These are phyloP conservation scores for Spinibarbus caldwelli DNA, from an alignment of 2,797 vertebrate species.

Conservation along the genomic window DNA sequence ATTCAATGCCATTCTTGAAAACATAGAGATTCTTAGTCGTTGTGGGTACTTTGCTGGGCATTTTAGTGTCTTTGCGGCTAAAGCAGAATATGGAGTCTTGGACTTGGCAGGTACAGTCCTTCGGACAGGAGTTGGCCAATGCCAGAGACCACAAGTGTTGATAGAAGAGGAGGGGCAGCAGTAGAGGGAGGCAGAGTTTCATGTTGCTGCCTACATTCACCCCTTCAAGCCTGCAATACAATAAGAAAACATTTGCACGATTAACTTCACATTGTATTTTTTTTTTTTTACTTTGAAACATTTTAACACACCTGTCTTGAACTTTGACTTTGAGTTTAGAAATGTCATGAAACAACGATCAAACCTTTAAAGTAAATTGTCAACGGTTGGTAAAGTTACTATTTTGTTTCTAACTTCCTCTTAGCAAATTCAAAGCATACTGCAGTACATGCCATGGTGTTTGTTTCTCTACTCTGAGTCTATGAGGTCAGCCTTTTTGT, in stretches of 20 bases:
- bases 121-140: conserved; percentile 78
- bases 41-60: conserved; percentile 81
- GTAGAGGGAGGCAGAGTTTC: conserved; percentile 69
- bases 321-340: neutral
- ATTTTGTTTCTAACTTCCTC: neutral
- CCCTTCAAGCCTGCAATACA: conserved; percentile 69
- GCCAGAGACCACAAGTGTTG: conserved; percentile 65
- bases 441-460: neutral
- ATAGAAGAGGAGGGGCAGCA: conserved; percentile 72
- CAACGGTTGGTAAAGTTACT: neutral
- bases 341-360: neutral
- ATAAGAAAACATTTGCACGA: conserved; percentile 47
- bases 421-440: neutral
- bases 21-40: conserved; percentile 82
- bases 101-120: conserved; percentile 83
- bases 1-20: conserved; percentile 88
- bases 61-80: conserved; percentile 75
- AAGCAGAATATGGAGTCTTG: conserved; percentile 85
- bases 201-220: conserved; percentile 68
- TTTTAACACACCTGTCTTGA: neutral
- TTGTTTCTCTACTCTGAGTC: conserved; percentile 1
- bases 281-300: neutral
- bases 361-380: neutral
- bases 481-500: conserved; percentile 53
- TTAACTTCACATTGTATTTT: neutral